Base-by-base conservation (phyloP, 1,140 invertebrate species). In the Eumeta japonica region DNA sequence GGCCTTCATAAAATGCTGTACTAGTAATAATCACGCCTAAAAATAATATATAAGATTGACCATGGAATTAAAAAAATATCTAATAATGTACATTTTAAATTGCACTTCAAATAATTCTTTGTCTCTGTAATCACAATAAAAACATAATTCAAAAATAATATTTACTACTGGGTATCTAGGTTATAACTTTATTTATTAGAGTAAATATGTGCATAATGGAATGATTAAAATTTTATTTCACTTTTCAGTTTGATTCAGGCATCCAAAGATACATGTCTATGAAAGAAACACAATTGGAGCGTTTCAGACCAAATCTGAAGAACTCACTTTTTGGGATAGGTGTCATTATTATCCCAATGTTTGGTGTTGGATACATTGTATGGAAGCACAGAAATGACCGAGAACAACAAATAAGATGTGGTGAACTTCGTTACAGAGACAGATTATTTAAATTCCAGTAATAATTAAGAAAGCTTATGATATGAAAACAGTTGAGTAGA, bases 241-340 rank as follows among this genome's bases (percentile, higher is more conserved):
- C n/a, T n/a, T 80, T 81, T 37, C 60, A 93, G 90, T 85, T 90
- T 61, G 90, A 92, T 70, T 64, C 81, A 30, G 84, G 80, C 13
- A 48, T 91, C 10, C 81, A 88, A 50, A 80, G 87, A 39, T 89
- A 80, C 52, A 63, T 81, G 46, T 78, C 86, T 0, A 82, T 88
- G 79, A 80, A 81, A 64, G 78, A 80, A 0, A 80, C 74, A 3
- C 70, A 79, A 27, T 81, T 77, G 38, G 80, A 88, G 7, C 73
- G 83, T 49, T 90, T 89, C 60, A 83, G 80, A 52, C 80, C 85
- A 12, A 86, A 80, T 17, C 63, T 65, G 1, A 82, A 78, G 43
- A 83, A 78, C 30, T 71, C 76, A 38, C 45, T 76, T 7, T 67
- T 68, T 30, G 81, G 80, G 16, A 50, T 87, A 7, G 47, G 62